Evolutionary conservation across 2,113 vertebrate genomes (phyloP).

Genomic region (Phyllopteryx taeniolatus): DNA sequence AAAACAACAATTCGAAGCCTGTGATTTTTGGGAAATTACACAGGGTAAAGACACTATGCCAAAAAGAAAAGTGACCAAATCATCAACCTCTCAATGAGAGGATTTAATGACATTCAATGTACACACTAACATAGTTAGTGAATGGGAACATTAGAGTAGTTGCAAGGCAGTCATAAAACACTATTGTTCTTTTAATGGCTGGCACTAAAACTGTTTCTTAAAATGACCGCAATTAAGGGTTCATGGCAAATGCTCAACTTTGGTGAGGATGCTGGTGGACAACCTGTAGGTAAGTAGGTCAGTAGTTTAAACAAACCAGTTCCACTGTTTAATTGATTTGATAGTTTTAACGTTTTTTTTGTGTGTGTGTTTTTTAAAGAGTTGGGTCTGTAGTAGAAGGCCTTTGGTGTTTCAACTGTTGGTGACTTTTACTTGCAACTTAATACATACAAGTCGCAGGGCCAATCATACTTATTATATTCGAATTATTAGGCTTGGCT

Average conservation of each 20-base stretch:
- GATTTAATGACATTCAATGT: conserved; percentile 10
- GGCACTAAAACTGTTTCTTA: conserved; percentile 49
- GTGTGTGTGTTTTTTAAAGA: neutral
- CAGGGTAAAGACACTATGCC: neutral
- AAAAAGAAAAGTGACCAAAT: neutral
- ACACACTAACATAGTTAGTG: conserved; percentile 19
- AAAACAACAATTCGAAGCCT: neutral
- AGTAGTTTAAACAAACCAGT: neutral
- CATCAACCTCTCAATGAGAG: neutral
- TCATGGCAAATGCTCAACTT: conserved; percentile 15
- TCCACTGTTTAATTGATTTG: neutral
- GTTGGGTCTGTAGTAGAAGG: neutral
- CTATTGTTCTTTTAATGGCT: conserved; percentile 47
- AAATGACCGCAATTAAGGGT: conserved; percentile 39
- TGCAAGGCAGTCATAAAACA: conserved; percentile 33
- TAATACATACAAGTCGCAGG: neutral
- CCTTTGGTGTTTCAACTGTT: neutral
- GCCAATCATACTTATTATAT: neutral
- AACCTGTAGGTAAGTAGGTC: neutral
- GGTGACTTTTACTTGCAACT: neutral
- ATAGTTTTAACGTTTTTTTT: neutral
- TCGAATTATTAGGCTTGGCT: neutral
- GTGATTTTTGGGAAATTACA: neutral
- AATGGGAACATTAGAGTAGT: conserved; percentile 17
- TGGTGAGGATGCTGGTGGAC: conserved; percentile 8